Conservation (phyloP, 2,797 vertebrate genomes). For the Enteromius viviparus region DNA sequence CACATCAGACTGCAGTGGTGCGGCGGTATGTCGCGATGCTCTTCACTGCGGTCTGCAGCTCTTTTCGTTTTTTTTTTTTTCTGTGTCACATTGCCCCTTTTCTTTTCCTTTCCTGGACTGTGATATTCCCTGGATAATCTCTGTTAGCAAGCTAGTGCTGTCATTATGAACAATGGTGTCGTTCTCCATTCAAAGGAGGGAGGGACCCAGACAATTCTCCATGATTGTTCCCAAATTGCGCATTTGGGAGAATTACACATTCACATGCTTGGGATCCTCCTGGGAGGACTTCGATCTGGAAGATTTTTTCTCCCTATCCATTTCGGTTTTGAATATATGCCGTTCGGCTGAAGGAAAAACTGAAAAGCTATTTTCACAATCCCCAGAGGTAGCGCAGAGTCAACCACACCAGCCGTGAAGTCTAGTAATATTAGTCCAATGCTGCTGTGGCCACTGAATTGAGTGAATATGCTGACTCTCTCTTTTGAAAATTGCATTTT, state of each 20-base stretch:
- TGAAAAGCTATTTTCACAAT: conserved; percentile 44
- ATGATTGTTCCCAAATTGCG: conserved; percentile 78
- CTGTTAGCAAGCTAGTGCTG: conserved; percentile 60
- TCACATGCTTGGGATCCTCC: conserved; percentile 67
- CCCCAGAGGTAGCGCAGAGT: conserved; percentile 25
- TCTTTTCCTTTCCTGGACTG: conserved; percentile 22
- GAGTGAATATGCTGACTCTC: conserved; percentile 46
- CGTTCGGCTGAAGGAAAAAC: conserved; percentile 3
- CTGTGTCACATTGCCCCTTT: conserved; percentile 13
- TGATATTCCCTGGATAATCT: conserved; percentile 43
- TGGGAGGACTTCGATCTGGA: conserved; percentile 62
- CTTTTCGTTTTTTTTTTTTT: background rate
- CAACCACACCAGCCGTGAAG: conserved; percentile 29
- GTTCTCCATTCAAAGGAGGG: conserved; percentile 43
- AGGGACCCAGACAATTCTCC: conserved; percentile 67
- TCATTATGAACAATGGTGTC: conserved; percentile 70
- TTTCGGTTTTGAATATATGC: conserved; percentile 54
- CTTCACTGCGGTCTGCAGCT: conserved; percentile 25
- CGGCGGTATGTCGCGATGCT: background rate
- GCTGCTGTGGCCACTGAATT: conserved; percentile 40
- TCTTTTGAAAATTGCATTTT: conserved; percentile 49
- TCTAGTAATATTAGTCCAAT: conserved; percentile 32
- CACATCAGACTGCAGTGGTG: conserved; percentile 23
- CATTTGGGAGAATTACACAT: conserved; percentile 65
- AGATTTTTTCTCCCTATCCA: conserved; percentile 60